These are phyloP conservation scores for Trypoxylus dichotomus DNA, from an alignment of 1,140 invertebrate genomes.

Conservation along the genomic window DNA sequence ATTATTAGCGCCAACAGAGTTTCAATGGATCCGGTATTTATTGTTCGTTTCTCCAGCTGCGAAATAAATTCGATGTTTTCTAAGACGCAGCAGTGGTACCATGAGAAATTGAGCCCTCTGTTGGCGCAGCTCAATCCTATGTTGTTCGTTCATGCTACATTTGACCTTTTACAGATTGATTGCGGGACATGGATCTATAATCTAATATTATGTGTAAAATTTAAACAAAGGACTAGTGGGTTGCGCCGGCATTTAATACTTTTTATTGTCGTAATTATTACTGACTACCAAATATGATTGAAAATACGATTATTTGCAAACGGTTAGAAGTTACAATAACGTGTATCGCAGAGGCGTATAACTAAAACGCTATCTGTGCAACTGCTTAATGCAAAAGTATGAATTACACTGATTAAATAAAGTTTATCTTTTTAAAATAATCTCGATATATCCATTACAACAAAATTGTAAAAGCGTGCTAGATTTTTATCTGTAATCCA, in stretches of 20 bases:
- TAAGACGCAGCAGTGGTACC: constrained; percentile 9
- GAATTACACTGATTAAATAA: too few relatives aligned
- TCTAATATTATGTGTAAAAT: constrained; percentile 19
- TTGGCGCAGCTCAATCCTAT: background rate
- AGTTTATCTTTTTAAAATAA: too few relatives aligned
- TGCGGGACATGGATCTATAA: background rate
- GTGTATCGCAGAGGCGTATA: too few relatives aligned
- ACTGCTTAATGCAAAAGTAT: too few relatives aligned
- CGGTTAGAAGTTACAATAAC: background rate
- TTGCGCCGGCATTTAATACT: background rate
- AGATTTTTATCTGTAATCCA: too few relatives aligned
- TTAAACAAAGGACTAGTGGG: constrained; percentile 16
- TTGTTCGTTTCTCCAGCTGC: background rate
- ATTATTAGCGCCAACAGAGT: background rate
- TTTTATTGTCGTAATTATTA: background rate
- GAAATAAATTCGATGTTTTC: constrained; percentile 15
- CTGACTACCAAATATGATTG: background rate
- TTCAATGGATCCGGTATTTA: background rate
- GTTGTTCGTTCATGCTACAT: background rate
- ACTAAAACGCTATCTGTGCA: too few relatives aligned
- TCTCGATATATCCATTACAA: too few relatives aligned
- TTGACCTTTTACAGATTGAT: constrained; percentile 9
- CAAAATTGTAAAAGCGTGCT: too few relatives aligned
- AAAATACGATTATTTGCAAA: background rate
- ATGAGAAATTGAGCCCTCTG: background rate